Evolutionary conservation across 1,140 invertebrate genomes (phyloP), one percentile per base, ranked within the genome.

Genomic region (Calephelis virginiensis): DNA sequence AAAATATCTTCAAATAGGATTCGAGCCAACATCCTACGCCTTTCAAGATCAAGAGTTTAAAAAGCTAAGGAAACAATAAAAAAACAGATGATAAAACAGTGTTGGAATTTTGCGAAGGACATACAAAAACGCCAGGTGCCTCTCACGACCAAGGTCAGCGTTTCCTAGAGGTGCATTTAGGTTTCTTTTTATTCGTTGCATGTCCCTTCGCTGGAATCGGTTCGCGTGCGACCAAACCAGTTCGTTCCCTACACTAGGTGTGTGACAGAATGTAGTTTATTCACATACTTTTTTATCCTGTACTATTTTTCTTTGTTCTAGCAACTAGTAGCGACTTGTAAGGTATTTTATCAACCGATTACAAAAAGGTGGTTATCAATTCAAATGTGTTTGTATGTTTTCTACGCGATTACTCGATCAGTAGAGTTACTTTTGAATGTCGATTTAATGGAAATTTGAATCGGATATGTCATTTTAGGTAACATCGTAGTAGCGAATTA

Each of bases 101-200:
- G 83, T 72, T 84, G 84, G 80, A 86, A 81, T 81, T 83, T 85
- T 83, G 78, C 77, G 78, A 86, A 88, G 84, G 82, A 77, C 86
- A 87, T 71, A 86, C 84, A 90, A 90, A 88, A 90, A 89, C 88
- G 82, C 86, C 86, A 90, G 86, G 85, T 90, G 88, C 79, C 81
- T 84, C 84, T 86, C 83, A 83, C 80, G 80, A 82, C 78, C 88
- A 90, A 90, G 88, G 86, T 84, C 81, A 88, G 82, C 81, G 78
- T 85, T 90, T 90, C 88, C 88, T 90, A 90, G 88, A 90, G 88
- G 78, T 90, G 86, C 86, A 89, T 89, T 84, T 90, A 83, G 84
- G 85, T 83, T 83, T 87, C 77, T 86, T 90, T 90, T 90, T 90
- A 86, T 85, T 89, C 74, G 78, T 87, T 88, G 88, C 86, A 88